phyloP scores from a whole-genome alignment of 2,888 invertebrate genomes.

The Meganola albula region DNA sequence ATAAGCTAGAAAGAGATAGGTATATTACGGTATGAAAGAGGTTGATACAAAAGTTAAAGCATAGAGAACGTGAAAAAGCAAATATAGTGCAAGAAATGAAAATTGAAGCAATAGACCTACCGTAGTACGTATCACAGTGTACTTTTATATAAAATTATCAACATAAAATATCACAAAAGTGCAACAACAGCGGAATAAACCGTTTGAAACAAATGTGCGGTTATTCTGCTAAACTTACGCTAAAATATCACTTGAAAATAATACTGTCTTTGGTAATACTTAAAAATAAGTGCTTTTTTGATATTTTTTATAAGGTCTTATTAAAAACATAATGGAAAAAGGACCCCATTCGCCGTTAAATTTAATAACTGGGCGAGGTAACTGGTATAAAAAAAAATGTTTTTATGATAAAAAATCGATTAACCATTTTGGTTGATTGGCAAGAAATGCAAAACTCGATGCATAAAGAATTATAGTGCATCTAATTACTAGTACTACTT shows the following conservation, averaged over 20 bases:
- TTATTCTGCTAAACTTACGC: constrained; percentile 50
- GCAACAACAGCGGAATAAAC: constrained; percentile 57
- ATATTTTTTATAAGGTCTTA: too few relatives aligned
- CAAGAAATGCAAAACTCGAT: too few relatives aligned
- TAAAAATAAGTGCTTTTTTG: constrained; percentile 39
- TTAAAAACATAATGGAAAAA: too few relatives aligned
- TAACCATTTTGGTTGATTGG: too few relatives aligned
- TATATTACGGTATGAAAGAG: too few relatives aligned
- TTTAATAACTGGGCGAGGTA: too few relatives aligned
- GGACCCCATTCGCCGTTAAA: too few relatives aligned
- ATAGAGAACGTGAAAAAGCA: constrained; percentile 21
- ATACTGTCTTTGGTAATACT: constrained; percentile 74
- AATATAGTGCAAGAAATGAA: constrained; percentile 16
- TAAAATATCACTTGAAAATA: constrained; percentile 52
- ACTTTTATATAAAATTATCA: constrained; percentile 52
- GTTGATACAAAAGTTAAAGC: constrained; percentile 7
- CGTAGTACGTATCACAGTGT: constrained; percentile 71
- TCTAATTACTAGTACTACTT: too few relatives aligned
- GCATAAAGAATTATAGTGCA: too few relatives aligned
- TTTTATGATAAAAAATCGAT: too few relatives aligned
- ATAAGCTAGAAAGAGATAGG: too few relatives aligned
- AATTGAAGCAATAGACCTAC: constrained; percentile 36
- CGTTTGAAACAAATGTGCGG: constrained; percentile 76
- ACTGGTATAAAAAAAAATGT: too few relatives aligned
- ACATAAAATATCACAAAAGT: constrained; percentile 31